Base-by-base conservation (phyloP, 1,140 invertebrate species). In the Pantala flavescens region DNA sequence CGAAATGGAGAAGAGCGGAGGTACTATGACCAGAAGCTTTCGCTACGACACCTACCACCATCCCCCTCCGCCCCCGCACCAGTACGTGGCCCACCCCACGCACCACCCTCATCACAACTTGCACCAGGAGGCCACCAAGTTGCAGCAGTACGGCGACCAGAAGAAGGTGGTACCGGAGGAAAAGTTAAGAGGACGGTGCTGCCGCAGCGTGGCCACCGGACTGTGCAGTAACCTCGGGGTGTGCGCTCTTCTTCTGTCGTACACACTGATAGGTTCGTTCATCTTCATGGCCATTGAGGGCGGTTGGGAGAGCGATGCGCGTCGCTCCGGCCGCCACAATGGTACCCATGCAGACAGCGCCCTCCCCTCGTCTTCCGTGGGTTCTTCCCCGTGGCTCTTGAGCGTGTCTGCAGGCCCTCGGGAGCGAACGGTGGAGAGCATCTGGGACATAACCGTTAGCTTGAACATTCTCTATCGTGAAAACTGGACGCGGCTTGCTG, bases 371-470 rank as follows among this genome's bases (percentile, higher is more conserved):
- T 23, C 70, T 10, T 43, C 63, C 19, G 24, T 70, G 24, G 55
- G 19, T 1, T 36, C 70, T 80, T 78, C 43, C 83, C 78, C 73
- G 24, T 77, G 77, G 71, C 82, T 84, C 75, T 84, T 85, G 76
- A 79, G 82, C 70, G 81, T 84, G 72, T 86, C 84, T 75, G 87
- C 86, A 77, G 87, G 92, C 76, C 88, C 89, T 0, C 85, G 92
- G 77, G 87, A 89, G 10, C 88, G 88, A 77, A 93, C 92, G 14
- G 92, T 95, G 11, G 91, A 93, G 81, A 93, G 91, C 80, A 93
- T 98, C 77, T 98, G 96, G 96, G 92, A 96, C 80, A 96, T 97
- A 71, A 98, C 96, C 16, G 93, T 95, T 77, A 92, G 90, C 73
- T 85, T 98, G 72, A 97, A 97, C 82, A 96, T 97, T 78, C 86